Percentiles rank a stretch among this genome's conserved stretches.
phyloP scores from a whole-genome alignment of 2,113 vertebrate genomes.

The Marcusenius ussheri region DNA sequence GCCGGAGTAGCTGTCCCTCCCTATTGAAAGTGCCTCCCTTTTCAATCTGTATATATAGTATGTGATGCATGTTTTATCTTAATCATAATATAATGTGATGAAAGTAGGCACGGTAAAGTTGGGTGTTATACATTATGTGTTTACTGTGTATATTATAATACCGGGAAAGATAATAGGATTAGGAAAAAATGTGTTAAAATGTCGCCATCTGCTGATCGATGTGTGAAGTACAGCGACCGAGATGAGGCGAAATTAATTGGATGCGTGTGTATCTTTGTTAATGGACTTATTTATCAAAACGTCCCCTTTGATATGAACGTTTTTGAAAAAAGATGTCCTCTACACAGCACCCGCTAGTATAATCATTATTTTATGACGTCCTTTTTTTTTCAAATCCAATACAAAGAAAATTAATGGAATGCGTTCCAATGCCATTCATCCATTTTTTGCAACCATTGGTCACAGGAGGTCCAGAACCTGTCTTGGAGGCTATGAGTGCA shows the following conservation, averaged over 20 bases:
- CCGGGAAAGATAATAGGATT: neutral
- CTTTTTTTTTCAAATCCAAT: neutral
- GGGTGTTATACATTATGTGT: neutral
- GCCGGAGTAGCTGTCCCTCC: neutral
- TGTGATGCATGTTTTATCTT: neutral
- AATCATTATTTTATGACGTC: neutral
- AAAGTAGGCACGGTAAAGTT: neutral
- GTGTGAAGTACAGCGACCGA: neutral
- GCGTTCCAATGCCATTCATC: neutral
- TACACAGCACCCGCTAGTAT: neutral
- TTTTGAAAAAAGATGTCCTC: neutral
- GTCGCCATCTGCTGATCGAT: constrained; percentile 2
- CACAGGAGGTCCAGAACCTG: no score
- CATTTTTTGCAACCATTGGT: no score
- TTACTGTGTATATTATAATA: neutral
- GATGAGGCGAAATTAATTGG: neutral
- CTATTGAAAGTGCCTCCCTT: neutral
- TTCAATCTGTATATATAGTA: neutral
- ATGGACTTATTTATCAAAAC: neutral
- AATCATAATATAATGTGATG: neutral
- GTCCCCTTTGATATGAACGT: neutral
- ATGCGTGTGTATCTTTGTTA: no score
- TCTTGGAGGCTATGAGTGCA: no score
- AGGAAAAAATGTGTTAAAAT: neutral
- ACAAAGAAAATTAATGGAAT: neutral